Conservation (phyloP, 1,140 invertebrate species). For the Drosophila yakuba region DNA sequence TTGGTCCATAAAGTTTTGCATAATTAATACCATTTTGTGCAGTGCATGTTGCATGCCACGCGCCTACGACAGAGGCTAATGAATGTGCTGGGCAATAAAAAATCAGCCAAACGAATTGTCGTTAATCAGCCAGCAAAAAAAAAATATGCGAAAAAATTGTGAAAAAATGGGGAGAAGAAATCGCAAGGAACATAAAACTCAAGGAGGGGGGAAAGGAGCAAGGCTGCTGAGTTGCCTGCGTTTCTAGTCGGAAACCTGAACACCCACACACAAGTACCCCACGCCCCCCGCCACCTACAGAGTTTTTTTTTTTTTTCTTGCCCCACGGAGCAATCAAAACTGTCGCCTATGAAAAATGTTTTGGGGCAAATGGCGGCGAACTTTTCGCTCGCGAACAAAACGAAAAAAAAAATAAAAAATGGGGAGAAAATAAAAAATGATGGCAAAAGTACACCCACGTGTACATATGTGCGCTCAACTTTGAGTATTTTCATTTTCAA, state of each 20-base stretch:
- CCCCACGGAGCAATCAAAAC: conserved; percentile 68
- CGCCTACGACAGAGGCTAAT: conserved; percentile 78
- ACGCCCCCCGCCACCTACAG: conserved; percentile 5
- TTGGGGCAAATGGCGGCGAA: conserved; percentile 71
- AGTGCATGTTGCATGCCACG: conserved; percentile 57
- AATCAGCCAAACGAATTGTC: conserved; percentile 82
- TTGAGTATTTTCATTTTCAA: conserved; percentile 31
- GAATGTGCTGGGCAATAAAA: conserved; percentile 77
- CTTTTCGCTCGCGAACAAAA: conserved; percentile 30
- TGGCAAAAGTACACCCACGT: conserved; percentile 23
- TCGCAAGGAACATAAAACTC: neutral
- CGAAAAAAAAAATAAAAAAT: neutral
- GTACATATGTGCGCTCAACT: conserved; percentile 19
- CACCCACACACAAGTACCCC: conserved; percentile 12
- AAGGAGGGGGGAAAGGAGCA: neutral
- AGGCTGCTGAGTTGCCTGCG: conserved; percentile 12
- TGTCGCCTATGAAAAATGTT: conserved; percentile 80
- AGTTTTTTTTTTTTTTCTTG: conserved; percentile 1
- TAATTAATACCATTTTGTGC: neutral
- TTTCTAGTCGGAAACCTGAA: conserved; percentile 34
- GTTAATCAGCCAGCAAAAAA: conserved; percentile 72
- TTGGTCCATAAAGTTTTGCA: too few relatives aligned
- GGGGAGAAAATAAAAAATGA: conserved; percentile 12
- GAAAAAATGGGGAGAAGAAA: conserved; percentile 7
- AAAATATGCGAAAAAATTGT: conserved; percentile 18